Evolutionary conservation across 2,797 vertebrate species (phyloP).

Genomic region (Zalophus californianus): DNA sequence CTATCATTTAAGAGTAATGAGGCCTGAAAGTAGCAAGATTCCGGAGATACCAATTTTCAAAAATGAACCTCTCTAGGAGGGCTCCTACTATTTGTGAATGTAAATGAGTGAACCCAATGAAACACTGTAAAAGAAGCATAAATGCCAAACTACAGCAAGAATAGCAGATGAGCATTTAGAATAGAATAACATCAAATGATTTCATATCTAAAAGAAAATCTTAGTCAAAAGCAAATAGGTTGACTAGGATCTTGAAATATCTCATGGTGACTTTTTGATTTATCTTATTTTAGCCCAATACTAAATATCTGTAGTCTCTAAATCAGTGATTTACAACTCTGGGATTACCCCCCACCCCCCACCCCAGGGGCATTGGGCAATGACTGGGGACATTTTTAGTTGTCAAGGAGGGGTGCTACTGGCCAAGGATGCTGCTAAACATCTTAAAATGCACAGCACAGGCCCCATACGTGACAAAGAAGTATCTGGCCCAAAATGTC

Average conservation of each 20-base stretch:
- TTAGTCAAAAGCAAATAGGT: not conserved
- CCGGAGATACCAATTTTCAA: not conserved
- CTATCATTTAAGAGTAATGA: not conserved
- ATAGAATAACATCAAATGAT: not conserved
- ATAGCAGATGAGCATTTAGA: not conserved
- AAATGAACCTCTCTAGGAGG: not conserved
- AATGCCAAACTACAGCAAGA: not conserved
- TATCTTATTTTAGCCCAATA: not conserved
- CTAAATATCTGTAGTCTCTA: not conserved
- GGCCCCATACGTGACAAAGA: not conserved
- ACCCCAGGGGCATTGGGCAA: not conserved
- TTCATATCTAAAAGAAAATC: not conserved
- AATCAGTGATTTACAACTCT: not conserved
- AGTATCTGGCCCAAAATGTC: not conserved
- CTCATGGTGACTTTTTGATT: not conserved
- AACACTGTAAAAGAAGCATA: not conserved
- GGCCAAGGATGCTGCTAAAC: not conserved
- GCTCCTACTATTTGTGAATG: not conserved
- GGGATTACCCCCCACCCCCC: not conserved
- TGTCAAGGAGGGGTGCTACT: not conserved
- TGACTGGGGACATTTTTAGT: not conserved
- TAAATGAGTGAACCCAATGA: not conserved
- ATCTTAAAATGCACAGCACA: not conserved
- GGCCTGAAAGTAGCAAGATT: not conserved
- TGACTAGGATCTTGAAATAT: slow-evolving; percentile 7